phyloP scores from a whole-genome alignment of 2,797 vertebrate genomes.

The Eospalax fontanierii region DNA sequence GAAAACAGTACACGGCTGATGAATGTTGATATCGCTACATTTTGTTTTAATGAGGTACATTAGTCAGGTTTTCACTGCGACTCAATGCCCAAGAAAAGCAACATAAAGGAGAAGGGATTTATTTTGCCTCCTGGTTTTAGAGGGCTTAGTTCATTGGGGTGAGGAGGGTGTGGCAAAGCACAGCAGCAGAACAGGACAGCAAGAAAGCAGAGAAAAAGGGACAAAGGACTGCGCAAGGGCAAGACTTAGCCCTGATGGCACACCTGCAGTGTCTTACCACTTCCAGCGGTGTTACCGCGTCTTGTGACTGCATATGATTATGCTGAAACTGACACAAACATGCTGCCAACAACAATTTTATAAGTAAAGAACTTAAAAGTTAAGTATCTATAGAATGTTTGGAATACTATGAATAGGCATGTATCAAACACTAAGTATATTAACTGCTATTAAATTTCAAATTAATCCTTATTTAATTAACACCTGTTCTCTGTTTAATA shows the following conservation, averaged over 20 bases:
- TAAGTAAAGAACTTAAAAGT: too few species aligned
- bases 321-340: too few species aligned
- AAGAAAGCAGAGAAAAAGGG: not conserved
- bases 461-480: not conserved
- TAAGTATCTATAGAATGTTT: not conserved
- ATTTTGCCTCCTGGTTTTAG: not conserved
- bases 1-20: not conserved
- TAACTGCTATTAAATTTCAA: not conserved
- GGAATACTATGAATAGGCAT: not conserved
- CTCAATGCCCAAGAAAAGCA: not conserved
- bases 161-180: not conserved
- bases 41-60: not conserved
- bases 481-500: not conserved
- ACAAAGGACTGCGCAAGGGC: not conserved
- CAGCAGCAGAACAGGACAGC: not conserved
- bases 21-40: not conserved
- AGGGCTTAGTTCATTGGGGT: not conserved
- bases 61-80: not conserved
- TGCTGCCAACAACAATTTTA: not conserved
- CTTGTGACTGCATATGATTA: too few species aligned
- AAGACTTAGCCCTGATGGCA: not conserved
- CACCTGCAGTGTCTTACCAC: not conserved
- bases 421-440: not conserved
- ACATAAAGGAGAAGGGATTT: not conserved
- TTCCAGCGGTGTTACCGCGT: not conserved